A percentile compares a stretch with the other conserved stretches of the same genome.
Conservation (phyloP, 1,140 invertebrate species). For the Drosophila trapezifrons region DNA sequence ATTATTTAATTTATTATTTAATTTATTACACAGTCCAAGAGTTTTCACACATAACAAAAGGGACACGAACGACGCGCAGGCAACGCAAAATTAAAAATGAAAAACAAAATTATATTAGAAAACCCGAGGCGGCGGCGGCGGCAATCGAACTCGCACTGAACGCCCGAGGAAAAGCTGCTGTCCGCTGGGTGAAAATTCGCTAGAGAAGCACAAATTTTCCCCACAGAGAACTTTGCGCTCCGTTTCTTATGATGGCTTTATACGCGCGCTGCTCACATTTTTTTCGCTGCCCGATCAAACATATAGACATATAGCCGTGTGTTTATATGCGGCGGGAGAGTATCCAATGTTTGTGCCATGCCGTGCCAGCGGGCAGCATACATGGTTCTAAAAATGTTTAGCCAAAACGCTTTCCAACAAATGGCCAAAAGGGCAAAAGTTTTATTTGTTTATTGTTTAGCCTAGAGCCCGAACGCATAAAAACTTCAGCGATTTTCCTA, state of each 20-base stretch:
- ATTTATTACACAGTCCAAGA: conserved; percentile 34
- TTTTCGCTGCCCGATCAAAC: conserved; percentile 27
- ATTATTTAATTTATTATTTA: conserved; percentile 1
- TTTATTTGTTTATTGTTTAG: conserved; percentile 56
- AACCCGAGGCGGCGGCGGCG: conserved; percentile 37
- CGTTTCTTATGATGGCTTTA: conserved; percentile 29
- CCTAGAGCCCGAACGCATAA: conserved; percentile 21
- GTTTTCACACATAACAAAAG: conserved; percentile 11
- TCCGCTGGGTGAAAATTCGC: conserved; percentile 63
- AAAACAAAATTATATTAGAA: conserved; percentile 37
- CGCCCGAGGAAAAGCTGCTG: conserved; percentile 51
- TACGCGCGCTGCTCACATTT: conserved; percentile 23
- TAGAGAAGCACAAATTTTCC: conserved; percentile 44
- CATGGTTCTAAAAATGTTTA: conserved; percentile 75
- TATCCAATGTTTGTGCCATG: conserved; percentile 18
- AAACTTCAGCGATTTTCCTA: conserved; percentile 29
- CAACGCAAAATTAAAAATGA: conserved; percentile 27
- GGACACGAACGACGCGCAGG: conserved; percentile 6
- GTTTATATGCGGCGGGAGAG: conserved; percentile 14
- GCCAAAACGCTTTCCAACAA: conserved; percentile 40
- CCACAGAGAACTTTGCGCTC: conserved; percentile 43
- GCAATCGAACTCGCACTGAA: conserved; percentile 72
- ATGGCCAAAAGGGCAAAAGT: conserved; percentile 43
- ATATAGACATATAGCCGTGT: conserved; percentile 24
- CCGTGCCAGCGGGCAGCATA: conserved; percentile 20